These are phyloP conservation scores for Anisognathus igniventris DNA, from an alignment of 2,797 vertebrate genomes.

Conservation along the genomic window DNA sequence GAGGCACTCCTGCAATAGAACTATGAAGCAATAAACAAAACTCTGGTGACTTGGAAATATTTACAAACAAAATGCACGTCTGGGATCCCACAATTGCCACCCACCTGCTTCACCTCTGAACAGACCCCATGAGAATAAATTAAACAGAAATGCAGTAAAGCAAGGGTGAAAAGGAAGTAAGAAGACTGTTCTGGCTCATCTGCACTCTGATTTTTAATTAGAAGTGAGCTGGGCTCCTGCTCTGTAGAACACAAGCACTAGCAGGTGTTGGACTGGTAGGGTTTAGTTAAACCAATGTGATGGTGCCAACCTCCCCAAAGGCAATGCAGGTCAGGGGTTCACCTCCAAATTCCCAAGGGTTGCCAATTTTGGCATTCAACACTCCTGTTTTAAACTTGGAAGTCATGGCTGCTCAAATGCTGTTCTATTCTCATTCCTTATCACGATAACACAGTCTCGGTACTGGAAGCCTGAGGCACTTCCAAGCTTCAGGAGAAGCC, in stretches of 20 bases:
- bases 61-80: background rate
- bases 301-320: background rate
- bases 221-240: background rate
- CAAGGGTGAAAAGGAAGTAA: background rate
- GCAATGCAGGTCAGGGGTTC: background rate
- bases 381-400: background rate
- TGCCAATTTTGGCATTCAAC: background rate
- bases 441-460: background rate
- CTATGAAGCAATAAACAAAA: background rate
- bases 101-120: background rate
- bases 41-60: background rate
- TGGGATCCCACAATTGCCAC: background rate
- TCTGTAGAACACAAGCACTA: background rate
- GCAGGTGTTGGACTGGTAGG: background rate
- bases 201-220: background rate
- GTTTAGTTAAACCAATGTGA: background rate
- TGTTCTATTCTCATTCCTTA: background rate
- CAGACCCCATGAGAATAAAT: fast-evolving
- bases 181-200: background rate
- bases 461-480: background rate
- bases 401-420: background rate
- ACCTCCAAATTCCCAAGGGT: background rate
- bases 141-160: background rate
- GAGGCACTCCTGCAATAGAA: background rate
- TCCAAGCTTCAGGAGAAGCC: background rate